phyloP scores from a whole-genome alignment of 2,113 vertebrate genomes.

The Vombatus ursinus region DNA sequence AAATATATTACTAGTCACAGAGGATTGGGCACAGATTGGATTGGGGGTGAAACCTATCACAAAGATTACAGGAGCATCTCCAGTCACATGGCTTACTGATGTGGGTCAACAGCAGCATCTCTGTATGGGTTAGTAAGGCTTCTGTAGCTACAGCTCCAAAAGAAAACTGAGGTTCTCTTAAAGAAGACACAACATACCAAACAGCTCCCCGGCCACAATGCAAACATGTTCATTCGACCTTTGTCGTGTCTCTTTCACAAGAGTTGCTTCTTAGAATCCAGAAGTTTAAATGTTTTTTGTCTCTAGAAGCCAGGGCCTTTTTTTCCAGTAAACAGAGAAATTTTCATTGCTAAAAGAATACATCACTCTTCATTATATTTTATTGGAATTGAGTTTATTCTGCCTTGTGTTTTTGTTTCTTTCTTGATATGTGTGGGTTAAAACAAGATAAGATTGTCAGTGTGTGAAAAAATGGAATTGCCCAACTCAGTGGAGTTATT shows the following conservation, averaged over 20 bases:
- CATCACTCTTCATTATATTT: background rate
- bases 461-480: conserved; percentile 21
- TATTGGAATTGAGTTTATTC: conserved; percentile 15
- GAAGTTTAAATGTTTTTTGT: background rate
- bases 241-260: conserved; percentile 1
- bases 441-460: background rate
- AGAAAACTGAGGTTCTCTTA: conserved; percentile 4
- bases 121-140: background rate
- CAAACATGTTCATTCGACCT: background rate
- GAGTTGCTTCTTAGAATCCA: conserved; percentile 16
- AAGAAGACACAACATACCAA: background rate
- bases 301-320: background rate
- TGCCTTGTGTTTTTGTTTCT: conserved; percentile 9
- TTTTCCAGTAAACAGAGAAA: conserved; percentile 6
- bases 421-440: background rate
- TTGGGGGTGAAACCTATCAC: background rate
- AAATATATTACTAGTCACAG: background rate
- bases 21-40: background rate
- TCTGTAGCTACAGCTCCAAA: background rate
- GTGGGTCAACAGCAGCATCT: background rate
- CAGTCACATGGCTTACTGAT: background rate
- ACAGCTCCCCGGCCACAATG: background rate
- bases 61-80: background rate
- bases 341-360: background rate
- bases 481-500: background rate